Evolutionary conservation across 2,888 invertebrate species (phyloP), one percentile per base, ranked within the genome.

Genomic region (Ophioninae sp.): DNA sequence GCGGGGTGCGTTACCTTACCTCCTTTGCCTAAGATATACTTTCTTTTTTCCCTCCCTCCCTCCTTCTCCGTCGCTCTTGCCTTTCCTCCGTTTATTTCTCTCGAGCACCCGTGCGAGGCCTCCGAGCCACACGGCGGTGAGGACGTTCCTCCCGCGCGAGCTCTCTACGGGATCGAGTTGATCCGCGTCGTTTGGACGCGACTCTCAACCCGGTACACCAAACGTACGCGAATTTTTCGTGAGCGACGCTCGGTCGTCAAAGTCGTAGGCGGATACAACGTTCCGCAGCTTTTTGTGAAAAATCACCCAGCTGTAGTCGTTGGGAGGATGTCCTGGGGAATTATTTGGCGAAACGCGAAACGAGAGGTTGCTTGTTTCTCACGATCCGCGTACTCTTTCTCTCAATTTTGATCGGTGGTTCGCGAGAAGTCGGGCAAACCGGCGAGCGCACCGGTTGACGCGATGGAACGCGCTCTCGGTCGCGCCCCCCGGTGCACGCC

Each of bases 1-100:
- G 91, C 91, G 88, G 91, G 92, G 89, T 91, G 90, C 90, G 91
- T 90, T 92, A 90, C 90, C 90, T 90, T 89, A 88, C 87, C 86
- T 90, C 87, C 87, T 90, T 91, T 89, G 90, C 89, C 90, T 89
- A 89, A 79, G 69, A 83, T 59, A 76, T 41, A 23, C 50, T 56
- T 80, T 50, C 56, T 61, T 50, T 44, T 30, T 64, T 50, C 64
- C 30, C 57, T 67, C 20, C 65, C 69, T 20, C 30, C 13, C n/a
- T 57, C 62, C 7, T 69, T 72, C 30, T 30, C 30, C 30, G 30
- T 30, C 30, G 30, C 30, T 30, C 30, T 30, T 30, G 1, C 30
- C 30, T 21, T 8, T 57, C 62, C 7, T 69, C 64, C 39, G 30
- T 62, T 65, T 21, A 44, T 37, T 67, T 41, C 23, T 21, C 69